phyloP scores from a whole-genome alignment of 2,888 invertebrate genomes.

The Odontocerum albicorne region DNA sequence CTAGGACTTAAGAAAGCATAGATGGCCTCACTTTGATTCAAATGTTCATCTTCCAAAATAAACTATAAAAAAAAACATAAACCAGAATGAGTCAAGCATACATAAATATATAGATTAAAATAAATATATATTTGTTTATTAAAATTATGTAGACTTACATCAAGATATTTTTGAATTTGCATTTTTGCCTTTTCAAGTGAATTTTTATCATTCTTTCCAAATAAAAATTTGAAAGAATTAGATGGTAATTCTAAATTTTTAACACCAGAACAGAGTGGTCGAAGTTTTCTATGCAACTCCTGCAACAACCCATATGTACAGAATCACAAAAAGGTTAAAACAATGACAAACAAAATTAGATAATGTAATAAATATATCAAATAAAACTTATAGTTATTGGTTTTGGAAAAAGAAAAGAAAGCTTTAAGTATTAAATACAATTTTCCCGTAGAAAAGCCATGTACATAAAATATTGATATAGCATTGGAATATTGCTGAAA shows the following conservation, averaged over 20 bases:
- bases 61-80: constrained; percentile 59
- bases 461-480: too few relatives aligned
- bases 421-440: not conserved
- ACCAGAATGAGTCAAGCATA: constrained; percentile 1
- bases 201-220: constrained; percentile 79
- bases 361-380: not conserved
- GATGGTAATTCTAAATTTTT: constrained; percentile 83
- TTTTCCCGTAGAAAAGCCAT: too few relatives aligned
- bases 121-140: too few relatives aligned
- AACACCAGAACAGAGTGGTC: constrained; percentile 79
- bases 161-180: constrained; percentile 83
- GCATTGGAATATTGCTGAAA: too few relatives aligned
- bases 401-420: not conserved
- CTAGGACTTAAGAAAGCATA: constrained; percentile 92
- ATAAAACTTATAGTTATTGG: not conserved
- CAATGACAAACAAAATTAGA: not conserved
- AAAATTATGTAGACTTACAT: constrained; percentile 69
- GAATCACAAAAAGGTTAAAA: constrained; percentile 1
- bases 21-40: constrained; percentile 87
- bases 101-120: constrained; percentile 23
- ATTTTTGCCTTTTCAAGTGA: constrained; percentile 80
- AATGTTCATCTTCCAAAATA: constrained; percentile 81
- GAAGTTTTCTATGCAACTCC: constrained; percentile 80
- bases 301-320: too few relatives aligned
- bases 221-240: constrained; percentile 77